phyloP scores from a whole-genome alignment of 2,797 vertebrate species.

The Carcharodon carcharias region DNA sequence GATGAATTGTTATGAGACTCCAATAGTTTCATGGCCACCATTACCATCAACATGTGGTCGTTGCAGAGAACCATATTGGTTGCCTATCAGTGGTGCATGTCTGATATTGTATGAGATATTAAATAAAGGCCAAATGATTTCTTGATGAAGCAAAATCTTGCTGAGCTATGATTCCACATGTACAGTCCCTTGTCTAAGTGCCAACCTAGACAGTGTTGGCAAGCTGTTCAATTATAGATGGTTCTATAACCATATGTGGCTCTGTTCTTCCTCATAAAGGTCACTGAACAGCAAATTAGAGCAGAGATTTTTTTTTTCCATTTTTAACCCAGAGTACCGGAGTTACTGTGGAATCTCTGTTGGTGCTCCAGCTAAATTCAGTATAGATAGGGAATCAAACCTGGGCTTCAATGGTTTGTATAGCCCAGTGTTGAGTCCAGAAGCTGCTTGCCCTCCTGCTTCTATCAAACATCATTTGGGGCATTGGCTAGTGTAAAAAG shows the following conservation, averaged over 20 bases:
- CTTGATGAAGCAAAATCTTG: not conserved
- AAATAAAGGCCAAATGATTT: not conserved
- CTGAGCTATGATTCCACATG: not conserved
- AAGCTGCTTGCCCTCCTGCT: not conserved
- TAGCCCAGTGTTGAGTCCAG: not conserved
- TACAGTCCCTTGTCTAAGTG: not conserved
- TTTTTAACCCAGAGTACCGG: no score
- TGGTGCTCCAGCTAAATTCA: no score
- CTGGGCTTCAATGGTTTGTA: not conserved
- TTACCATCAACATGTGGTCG: not conserved
- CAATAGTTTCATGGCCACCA: not conserved
- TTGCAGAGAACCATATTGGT: not conserved
- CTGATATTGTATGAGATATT: not conserved
- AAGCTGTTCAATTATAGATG: not conserved
- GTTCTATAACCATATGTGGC: not conserved
- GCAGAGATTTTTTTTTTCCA: not conserved
- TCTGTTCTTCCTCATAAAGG: no score
- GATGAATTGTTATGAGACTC: not conserved
- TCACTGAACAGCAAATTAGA: not conserved
- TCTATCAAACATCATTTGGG: not conserved
- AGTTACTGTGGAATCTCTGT: no score
- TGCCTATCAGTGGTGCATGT: not conserved
- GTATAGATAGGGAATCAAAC: not conserved
- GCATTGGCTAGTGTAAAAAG: no score
- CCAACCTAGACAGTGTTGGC: not conserved